A percentile compares a stretch with the other conserved stretches of the same genome.
phyloP scores from a whole-genome alignment of 2,113 vertebrate species.

The Colius striatus region DNA sequence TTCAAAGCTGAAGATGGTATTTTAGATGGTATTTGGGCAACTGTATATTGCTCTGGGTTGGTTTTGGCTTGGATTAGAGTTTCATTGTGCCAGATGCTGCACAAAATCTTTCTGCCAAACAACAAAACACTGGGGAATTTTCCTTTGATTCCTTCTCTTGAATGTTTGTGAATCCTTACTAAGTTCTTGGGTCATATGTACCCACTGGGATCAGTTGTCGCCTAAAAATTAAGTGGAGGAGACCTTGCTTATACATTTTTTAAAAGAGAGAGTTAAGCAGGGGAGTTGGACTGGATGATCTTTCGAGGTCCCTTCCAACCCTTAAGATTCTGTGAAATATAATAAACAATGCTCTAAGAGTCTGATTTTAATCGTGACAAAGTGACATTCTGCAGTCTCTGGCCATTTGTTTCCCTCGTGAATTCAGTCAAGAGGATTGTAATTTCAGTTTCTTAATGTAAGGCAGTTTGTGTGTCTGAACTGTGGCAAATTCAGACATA shows the following conservation, averaged over 20 bases:
- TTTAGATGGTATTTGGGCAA: not conserved
- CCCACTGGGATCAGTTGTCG: not conserved
- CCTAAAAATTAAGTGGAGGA: not conserved
- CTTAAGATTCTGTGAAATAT: too few relatives aligned
- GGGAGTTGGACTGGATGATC: too few relatives aligned
- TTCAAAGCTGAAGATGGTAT: not conserved
- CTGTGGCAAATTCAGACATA: not conserved
- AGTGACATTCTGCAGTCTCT: not conserved
- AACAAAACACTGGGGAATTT: not conserved
- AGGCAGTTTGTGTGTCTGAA: not conserved
- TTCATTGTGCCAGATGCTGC: not conserved
- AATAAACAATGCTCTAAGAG: not conserved
- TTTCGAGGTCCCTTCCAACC: too few relatives aligned
- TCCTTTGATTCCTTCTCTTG: not conserved
- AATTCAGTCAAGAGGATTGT: not conserved
- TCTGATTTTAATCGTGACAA: not conserved
- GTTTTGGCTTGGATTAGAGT: not conserved
- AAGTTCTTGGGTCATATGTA: not conserved
- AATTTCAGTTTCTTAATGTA: not conserved
- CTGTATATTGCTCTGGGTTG: not conserved
- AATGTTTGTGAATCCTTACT: not conserved
- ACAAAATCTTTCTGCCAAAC: not conserved
- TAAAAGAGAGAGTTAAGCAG: not conserved
- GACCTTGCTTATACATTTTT: not conserved
- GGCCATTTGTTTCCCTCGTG: not conserved